A percentile compares a stretch with the other conserved stretches of the same genome.
Conservation (phyloP, 2,113 vertebrate species). For the Vulpes vulpes region DNA sequence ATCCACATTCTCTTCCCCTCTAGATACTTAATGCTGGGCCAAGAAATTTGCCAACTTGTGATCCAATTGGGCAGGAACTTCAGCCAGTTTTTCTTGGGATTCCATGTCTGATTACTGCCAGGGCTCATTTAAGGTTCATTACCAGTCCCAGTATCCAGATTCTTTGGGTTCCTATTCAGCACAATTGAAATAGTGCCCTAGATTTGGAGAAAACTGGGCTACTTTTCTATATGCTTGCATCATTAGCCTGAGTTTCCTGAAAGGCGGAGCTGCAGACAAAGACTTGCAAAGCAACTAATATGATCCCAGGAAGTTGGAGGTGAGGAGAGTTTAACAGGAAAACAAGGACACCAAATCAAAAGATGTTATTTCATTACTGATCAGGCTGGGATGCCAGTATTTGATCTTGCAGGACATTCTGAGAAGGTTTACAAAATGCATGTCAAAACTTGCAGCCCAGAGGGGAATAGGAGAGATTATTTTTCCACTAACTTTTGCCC, state of each 20-base stretch:
- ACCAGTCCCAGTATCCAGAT: background rate
- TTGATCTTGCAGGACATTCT: background rate
- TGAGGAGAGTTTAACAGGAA: background rate
- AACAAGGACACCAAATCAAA: background rate
- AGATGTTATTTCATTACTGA: background rate
- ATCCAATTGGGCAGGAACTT: constrained; percentile 27
- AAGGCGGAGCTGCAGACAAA: background rate
- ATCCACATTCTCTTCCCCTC: background rate
- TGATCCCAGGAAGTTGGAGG: background rate
- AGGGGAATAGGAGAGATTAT: background rate
- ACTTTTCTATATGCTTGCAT: background rate
- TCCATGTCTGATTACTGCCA: background rate
- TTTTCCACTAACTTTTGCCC: background rate
- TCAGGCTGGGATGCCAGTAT: background rate
- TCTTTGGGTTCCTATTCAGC: constrained; percentile 39
- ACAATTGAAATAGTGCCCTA: background rate
- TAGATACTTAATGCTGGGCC: background rate
- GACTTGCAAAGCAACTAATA: background rate
- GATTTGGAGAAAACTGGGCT: background rate
- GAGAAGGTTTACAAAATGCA: background rate
- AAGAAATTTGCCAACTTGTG: constrained; percentile 7
- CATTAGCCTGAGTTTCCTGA: background rate
- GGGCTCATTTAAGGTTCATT: constrained; percentile 66
- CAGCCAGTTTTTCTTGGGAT: constrained; percentile 56
- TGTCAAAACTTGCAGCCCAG: background rate